A percentile compares a stretch with the other conserved stretches of the same genome.
Evolutionary conservation across 2,888 invertebrate genomes (phyloP).

Genomic region (Zygaena filipendulae): DNA sequence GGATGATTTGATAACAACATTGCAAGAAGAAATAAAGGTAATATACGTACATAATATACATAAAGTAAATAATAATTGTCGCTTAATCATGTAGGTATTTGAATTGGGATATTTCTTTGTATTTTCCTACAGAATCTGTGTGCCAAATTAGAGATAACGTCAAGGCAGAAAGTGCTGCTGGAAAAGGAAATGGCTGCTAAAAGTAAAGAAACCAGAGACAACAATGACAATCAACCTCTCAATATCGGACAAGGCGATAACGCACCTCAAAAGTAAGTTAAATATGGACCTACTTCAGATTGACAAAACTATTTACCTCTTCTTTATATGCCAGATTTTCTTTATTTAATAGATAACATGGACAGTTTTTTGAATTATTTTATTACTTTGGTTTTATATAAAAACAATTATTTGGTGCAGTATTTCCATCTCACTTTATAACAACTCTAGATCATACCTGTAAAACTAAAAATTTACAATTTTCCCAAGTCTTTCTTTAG

Average conservation of each 20-base stretch:
- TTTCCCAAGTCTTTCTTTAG: too few relatives aligned
- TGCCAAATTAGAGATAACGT: constrained; percentile 45
- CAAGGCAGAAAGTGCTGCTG: constrained; percentile 43
- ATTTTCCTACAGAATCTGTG: constrained; percentile 38
- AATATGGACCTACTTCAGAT: constrained; percentile 2
- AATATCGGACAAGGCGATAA: constrained; percentile 46
- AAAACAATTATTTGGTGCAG: too few relatives aligned
- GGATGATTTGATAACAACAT: constrained; percentile 38
- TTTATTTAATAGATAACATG: too few relatives aligned
- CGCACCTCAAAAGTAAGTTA: constrained; percentile 33
- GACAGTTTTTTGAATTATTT: too few relatives aligned
- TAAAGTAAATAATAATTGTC: background rate
- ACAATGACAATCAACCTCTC: constrained; percentile 48
- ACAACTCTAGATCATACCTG: too few relatives aligned
- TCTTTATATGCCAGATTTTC: too few relatives aligned
- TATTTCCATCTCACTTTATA: too few relatives aligned
- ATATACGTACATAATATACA: background rate
- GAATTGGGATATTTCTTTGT: constrained; percentile 2
- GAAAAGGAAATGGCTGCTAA: constrained; percentile 40
- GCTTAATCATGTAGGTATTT: background rate
- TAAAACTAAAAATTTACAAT: too few relatives aligned
- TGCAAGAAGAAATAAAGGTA: constrained; percentile 57
- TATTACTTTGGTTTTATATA: too few relatives aligned
- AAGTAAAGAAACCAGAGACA: constrained; percentile 36
- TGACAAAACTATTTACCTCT: too few relatives aligned